These are phyloP conservation scores for Sebastes aleutianus DNA, from an alignment of 2,797 vertebrate species.

Conservation along the genomic window DNA sequence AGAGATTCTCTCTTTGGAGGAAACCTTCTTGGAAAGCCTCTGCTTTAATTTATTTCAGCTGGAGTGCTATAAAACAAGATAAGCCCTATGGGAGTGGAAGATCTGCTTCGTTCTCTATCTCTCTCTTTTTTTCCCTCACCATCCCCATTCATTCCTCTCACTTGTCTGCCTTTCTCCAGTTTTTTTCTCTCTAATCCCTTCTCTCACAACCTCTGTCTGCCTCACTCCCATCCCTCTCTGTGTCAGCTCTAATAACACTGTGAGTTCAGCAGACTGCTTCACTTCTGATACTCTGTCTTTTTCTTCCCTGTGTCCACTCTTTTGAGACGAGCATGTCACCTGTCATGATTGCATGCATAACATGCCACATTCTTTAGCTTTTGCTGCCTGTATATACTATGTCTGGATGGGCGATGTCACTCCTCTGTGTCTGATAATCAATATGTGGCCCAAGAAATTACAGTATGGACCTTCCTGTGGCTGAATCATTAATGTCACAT, in stretches of 20 bases:
- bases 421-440: constrained; percentile 55
- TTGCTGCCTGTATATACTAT: not conserved
- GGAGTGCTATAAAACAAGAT: constrained; percentile 38
- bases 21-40: constrained; percentile 24
- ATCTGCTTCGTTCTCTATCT: constrained; percentile 22
- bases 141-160: constrained; percentile 22
- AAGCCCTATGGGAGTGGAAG: constrained; percentile 25
- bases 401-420: not conserved
- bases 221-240: constrained; percentile 32
- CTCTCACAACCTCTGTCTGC: constrained; percentile 36
- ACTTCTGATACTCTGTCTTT: constrained; percentile 47
- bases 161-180: constrained; percentile 37
- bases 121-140: not conserved
- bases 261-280: constrained; percentile 50
- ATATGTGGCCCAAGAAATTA: constrained; percentile 47
- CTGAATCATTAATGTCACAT: constrained; percentile 51
- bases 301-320: constrained; percentile 15
- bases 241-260: constrained; percentile 59
- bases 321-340: constrained; percentile 13
- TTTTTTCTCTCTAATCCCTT: constrained; percentile 42
- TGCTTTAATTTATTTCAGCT: constrained; percentile 31
- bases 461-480: constrained; percentile 36
- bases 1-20: not conserved
- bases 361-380: not conserved
- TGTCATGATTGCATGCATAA: constrained; percentile 3